Base-by-base conservation (phyloP, 35 echinoderm and acorn worm species). In the Lytechinus pictus region DNA sequence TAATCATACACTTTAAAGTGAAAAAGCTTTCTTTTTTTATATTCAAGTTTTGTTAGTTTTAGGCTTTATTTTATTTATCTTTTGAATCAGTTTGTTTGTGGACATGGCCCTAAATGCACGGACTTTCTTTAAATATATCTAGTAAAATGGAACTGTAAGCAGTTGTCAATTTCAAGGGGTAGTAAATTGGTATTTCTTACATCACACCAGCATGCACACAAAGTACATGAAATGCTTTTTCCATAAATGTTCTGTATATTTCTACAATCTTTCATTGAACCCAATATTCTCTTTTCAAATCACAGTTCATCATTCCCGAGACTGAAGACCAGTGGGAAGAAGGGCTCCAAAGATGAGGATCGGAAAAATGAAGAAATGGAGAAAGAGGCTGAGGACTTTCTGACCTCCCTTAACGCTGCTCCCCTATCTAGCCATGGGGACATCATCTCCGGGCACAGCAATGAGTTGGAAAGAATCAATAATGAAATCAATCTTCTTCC, bases 241-340 rank as follows among this genome's bases (percentile, higher is more conserved):
- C 1, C 16, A 8, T n/a, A 16, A 19, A 27, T 7, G 19, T 24
- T 24, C 66, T 79, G 16, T n/a, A 24, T 79, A n/a, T 79, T 79
- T 8, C 66, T 79, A 27, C 33, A 44, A 2, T 24, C 21, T 79
- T 7, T 79, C 21, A 79, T 5, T 16, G 19, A 79, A 24, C 66
- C 19, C 2, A 14, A 79, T 24, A 79, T 79, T 79, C 66, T 79
- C 3, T 79, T 79, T 79, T 79, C 6, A 79, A 79, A 24, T 24
- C 53, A 28, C 92, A 93, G 92, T 54, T 93, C 92, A 93, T 93
- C 92, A 13, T 93, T 93, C 53, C 92, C 92, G 57, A 54, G 55
- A 54, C 21, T 93, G 92, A 27, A 54, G 27, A 28, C 53, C 53
- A 9, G 53, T 28, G 27, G 54, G 13, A 93, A 93, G 24, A 57